Percentiles rank a stretch among this genome's conserved stretches.
phyloP scores from a whole-genome alignment of 2,113 vertebrate genomes.

The Buteo buteo region DNA sequence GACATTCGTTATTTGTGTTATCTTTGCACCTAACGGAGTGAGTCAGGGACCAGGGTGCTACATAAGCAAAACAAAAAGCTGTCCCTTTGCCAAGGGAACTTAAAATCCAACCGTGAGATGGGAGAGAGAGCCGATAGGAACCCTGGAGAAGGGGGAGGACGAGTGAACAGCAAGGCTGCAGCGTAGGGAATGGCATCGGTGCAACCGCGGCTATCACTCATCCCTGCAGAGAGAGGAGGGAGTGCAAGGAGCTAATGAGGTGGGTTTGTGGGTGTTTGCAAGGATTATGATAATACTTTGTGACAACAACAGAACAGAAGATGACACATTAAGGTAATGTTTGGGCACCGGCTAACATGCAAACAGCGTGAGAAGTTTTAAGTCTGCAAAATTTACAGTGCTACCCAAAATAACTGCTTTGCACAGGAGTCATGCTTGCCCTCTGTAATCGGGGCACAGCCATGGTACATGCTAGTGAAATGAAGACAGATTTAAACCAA shows the following conservation, averaged over 20 bases:
- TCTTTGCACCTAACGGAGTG: background rate
- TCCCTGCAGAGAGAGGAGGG: conserved; percentile 6
- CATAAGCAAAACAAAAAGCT: background rate
- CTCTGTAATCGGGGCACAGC: background rate
- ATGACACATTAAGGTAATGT: conserved; percentile 20
- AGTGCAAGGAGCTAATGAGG: conserved; percentile 14
- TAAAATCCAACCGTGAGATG: background rate
- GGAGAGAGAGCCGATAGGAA: background rate
- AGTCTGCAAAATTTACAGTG: background rate
- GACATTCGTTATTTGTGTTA: conserved; percentile 22
- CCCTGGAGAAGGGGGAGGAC: background rate
- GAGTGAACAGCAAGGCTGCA: background rate
- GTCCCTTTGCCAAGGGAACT: background rate
- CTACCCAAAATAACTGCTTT: background rate
- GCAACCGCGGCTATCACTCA: background rate
- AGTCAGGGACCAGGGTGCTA: background rate
- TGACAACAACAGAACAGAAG: background rate
- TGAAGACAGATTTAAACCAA: background rate
- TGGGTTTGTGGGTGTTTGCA: conserved; percentile 38
- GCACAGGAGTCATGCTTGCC: background rate
- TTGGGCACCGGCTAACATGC: background rate
- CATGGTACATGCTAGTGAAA: background rate
- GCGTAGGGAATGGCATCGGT: background rate
- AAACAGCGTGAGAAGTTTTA: background rate
- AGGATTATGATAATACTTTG: background rate